Conservation (phyloP, 2,797 vertebrate species). For the Knipowitschia caucasica region DNA sequence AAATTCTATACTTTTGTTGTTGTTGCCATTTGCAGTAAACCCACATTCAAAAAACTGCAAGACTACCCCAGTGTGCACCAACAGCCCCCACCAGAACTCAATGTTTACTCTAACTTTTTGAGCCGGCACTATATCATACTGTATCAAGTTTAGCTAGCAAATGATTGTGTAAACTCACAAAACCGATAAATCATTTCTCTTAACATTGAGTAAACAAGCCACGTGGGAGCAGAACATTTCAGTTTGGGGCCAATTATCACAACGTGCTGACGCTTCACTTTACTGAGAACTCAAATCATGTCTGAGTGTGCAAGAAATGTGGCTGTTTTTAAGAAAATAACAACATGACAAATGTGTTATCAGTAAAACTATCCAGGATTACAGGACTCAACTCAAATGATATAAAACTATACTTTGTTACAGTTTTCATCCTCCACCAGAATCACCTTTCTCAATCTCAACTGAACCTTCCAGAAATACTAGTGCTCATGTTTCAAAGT, state of each 20-base stretch:
- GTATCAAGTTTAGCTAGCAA: slow-evolving; percentile 20
- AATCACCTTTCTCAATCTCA: no score
- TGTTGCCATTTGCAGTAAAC: no score
- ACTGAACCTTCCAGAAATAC: neutral
- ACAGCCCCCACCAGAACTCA: no score
- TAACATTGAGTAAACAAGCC: slow-evolving; percentile 32
- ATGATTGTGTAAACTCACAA: no score
- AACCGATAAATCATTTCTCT: slow-evolving; percentile 28
- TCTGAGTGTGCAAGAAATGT: slow-evolving; percentile 20
- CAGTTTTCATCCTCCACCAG: no score
- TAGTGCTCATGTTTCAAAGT: neutral
- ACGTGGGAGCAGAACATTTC: slow-evolving; percentile 27
- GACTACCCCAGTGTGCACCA: no score
- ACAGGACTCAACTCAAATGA: no score
- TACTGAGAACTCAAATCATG: slow-evolving; percentile 18
- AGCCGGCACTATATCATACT: no score
- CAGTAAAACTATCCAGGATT: neutral
- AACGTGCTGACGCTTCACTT: slow-evolving; percentile 33
- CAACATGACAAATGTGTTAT: neutral
- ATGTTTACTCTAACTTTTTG: no score
- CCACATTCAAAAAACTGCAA: no score
- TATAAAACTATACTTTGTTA: no score
- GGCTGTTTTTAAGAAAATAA: slow-evolving; percentile 12
- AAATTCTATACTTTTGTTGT: no score
- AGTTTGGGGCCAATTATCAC: slow-evolving; percentile 34